Conservation (phyloP, 2,797 vertebrate genomes). For the Clarias fuscus region DNA sequence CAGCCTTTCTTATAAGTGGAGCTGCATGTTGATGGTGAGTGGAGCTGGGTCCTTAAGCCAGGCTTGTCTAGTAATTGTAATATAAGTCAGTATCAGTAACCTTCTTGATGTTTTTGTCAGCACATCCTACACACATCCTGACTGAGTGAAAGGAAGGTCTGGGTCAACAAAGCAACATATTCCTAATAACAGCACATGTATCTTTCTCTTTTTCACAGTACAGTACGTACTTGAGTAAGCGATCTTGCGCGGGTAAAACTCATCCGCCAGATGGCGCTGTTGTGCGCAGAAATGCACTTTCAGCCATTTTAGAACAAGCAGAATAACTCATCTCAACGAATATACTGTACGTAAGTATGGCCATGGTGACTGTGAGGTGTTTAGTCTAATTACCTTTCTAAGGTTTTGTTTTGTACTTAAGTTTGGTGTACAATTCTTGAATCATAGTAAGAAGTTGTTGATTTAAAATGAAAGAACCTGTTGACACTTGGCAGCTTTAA, state of each 20-base stretch:
- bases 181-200: neutral
- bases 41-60: neutral
- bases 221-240: neutral
- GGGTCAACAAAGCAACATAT: neutral
- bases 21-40: neutral
- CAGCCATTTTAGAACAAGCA: neutral
- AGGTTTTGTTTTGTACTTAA: neutral
- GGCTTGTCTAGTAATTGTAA: neutral
- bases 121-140: neutral
- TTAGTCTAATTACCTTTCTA: neutral
- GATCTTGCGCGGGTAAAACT: neutral
- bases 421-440: neutral
- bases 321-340: neutral
- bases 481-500: neutral
- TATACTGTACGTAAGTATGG: neutral
- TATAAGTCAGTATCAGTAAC: neutral
- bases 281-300: neutral
- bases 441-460: neutral
- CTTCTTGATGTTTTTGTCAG: neutral
- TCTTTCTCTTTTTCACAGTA: neutral
- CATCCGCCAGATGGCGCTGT: constrained; percentile 33
- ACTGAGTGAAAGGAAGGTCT: neutral
- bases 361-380: neutral
- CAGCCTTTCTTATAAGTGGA: neutral
- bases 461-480: neutral